Conservation (phyloP, 2,888 invertebrate genomes). For the Bombylius major region DNA sequence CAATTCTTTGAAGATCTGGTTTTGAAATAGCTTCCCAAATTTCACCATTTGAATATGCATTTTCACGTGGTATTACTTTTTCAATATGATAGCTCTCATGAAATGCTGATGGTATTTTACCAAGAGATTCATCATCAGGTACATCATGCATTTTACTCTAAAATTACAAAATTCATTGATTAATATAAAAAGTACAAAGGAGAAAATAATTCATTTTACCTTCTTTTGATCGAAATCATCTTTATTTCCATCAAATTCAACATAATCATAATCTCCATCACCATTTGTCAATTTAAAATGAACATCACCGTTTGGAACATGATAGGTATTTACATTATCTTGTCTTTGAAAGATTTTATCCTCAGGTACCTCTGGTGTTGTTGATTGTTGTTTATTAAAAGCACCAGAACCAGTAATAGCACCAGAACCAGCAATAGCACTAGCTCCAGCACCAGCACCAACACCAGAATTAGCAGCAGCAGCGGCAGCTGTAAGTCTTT, state of each 20-base stretch:
- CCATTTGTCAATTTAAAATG: slow-evolving; percentile 8
- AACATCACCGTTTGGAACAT: slow-evolving; percentile 16
- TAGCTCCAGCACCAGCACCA: neutral
- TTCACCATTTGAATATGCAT: neutral
- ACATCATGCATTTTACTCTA: neutral
- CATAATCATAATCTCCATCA: slow-evolving; percentile 10
- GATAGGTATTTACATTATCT: slow-evolving; percentile 3
- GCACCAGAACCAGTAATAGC: neutral
- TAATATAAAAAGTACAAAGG: too few relatives aligned
- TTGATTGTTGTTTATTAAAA: neutral
- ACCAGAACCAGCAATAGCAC: neutral
- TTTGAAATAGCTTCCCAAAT: slow-evolving; percentile 4
- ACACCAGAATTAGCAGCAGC: neutral
- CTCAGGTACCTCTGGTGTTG: neutral
- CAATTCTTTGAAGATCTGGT: neutral
- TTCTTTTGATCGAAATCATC: neutral
- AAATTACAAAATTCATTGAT: too few relatives aligned
- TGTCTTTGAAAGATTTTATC: neutral
- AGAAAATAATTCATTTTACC: neutral
- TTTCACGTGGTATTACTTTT: neutral
- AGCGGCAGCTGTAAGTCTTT: neutral
- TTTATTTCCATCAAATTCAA: slow-evolving; percentile 3
- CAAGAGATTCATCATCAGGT: neutral
- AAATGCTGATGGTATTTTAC: slow-evolving; percentile 3
- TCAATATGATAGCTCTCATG: slow-evolving; percentile 3